These are phyloP conservation scores for Scopus umbretta DNA, from an alignment of 2,113 vertebrate species.

Conservation along the genomic window DNA sequence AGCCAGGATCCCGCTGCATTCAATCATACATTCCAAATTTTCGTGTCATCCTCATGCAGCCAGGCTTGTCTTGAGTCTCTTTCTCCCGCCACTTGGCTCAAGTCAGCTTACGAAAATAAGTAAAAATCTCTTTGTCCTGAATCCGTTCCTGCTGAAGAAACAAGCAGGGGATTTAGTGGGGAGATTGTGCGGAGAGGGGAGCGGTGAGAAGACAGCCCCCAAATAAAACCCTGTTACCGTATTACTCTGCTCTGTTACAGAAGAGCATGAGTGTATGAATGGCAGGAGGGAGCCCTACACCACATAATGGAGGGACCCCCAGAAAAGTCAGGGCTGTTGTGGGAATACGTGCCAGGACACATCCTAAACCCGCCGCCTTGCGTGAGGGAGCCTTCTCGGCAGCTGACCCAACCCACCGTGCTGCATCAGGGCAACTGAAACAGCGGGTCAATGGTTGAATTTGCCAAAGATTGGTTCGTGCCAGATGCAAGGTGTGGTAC, in stretches of 20 bases:
- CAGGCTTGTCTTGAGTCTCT: neutral
- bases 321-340: neutral
- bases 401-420: neutral
- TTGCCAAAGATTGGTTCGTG: neutral
- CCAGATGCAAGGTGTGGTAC: neutral
- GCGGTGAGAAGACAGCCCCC: neutral
- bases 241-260: neutral
- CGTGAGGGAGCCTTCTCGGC: neutral
- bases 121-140: neutral
- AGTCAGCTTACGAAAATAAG: neutral
- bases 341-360: neutral
- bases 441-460: neutral
- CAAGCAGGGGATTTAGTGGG: neutral
- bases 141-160: neutral
- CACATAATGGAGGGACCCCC: neutral
- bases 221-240: neutral
- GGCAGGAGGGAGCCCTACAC: neutral
- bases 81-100: neutral
- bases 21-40: neutral
- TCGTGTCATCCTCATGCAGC: neutral
- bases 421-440: neutral
- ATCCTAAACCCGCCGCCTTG: neutral
- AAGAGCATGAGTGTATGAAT: accelerated
- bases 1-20: neutral
- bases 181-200: neutral